Evolutionary conservation across 2,888 invertebrate species (phyloP).

Genomic region (Pantelozetes paolii): DNA sequence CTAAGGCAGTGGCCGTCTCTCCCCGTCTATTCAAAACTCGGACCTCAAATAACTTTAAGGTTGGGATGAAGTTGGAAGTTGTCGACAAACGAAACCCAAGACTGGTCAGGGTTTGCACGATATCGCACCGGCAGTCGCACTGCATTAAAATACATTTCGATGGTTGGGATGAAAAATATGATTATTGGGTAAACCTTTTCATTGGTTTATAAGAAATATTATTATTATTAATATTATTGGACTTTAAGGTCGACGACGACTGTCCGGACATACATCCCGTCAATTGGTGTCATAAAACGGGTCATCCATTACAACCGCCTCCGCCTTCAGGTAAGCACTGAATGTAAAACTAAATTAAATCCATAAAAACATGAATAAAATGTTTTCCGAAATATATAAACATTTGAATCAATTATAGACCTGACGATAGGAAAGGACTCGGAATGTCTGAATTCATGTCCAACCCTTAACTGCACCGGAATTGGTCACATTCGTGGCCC

Average conservation of each 20-base stretch:
- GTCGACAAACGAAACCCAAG: slow-evolving; percentile 73
- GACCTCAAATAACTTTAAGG: slow-evolving; percentile 70
- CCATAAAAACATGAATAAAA: too few species aligned
- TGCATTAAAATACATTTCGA: slow-evolving; percentile 75
- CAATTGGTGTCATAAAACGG: slow-evolving; percentile 84
- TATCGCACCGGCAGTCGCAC: slow-evolving; percentile 70
- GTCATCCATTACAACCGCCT: slow-evolving; percentile 71
- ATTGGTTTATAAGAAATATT: background rate
- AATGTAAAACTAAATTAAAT: too few species aligned
- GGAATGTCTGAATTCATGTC: slow-evolving; percentile 58
- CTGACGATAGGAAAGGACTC: background rate
- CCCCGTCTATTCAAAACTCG: slow-evolving; percentile 75
- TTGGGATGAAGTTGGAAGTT: slow-evolving; percentile 80
- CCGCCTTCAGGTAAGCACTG: slow-evolving; percentile 60
- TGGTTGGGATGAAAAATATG: slow-evolving; percentile 78
- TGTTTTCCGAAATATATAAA: too few species aligned
- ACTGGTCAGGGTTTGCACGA: slow-evolving; percentile 76
- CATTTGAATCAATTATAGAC: too few species aligned
- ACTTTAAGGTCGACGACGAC: slow-evolving; percentile 69
- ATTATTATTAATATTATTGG: background rate
- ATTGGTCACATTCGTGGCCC: slow-evolving; percentile 80
- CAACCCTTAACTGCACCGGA: slow-evolving; percentile 79
- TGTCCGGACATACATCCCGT: slow-evolving; percentile 83
- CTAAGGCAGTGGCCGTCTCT: slow-evolving; percentile 70
- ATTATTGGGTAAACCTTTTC: slow-evolving; percentile 63